phyloP scores from a whole-genome alignment of 2,113 vertebrate genomes.

The Urocitellus parryii region DNA sequence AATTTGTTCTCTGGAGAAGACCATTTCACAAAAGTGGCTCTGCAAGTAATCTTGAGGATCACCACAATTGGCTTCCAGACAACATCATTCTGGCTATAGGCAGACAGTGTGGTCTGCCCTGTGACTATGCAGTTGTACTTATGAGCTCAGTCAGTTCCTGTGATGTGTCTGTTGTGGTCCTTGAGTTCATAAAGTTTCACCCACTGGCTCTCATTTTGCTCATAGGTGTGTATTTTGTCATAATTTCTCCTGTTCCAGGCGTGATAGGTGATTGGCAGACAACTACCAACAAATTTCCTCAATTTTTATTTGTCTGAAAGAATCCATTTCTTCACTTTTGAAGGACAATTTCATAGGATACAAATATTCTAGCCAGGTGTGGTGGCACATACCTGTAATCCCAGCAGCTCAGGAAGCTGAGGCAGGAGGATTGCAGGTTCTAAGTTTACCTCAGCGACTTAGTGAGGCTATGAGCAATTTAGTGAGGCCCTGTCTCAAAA shows the following conservation, averaged over 20 bases:
- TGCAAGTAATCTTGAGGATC: constrained; percentile 95
- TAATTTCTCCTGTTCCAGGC: constrained; percentile 95
- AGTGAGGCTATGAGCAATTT: too few relatives aligned
- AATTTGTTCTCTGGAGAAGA: constrained; percentile 97
- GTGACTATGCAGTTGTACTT: constrained; percentile 95
- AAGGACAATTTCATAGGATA: not conserved
- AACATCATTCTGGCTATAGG: constrained; percentile 97
- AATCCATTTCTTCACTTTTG: not conserved
- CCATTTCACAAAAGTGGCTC: constrained; percentile 96
- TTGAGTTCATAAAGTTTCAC: constrained; percentile 84
- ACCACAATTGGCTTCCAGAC: constrained; percentile 96
- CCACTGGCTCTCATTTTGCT: constrained; percentile 96
- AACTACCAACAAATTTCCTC: not conserved
- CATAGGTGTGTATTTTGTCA: constrained; percentile 97
- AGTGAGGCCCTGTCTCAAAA: too few relatives aligned
- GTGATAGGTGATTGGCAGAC: constrained; percentile 96
- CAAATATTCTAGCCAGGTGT: not conserved
- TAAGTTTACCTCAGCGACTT: too few relatives aligned
- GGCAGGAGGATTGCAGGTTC: too few relatives aligned
- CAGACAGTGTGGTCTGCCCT: constrained; percentile 95
- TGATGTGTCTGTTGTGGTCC: not conserved
- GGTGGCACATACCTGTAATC: too few relatives aligned
- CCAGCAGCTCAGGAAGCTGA: too few relatives aligned
- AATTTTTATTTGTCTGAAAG: not conserved
- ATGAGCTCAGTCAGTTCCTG: constrained; percentile 91